These are phyloP conservation scores for Piaya cayana DNA, from an alignment of 2,113 vertebrate species.

Conservation along the genomic window DNA sequence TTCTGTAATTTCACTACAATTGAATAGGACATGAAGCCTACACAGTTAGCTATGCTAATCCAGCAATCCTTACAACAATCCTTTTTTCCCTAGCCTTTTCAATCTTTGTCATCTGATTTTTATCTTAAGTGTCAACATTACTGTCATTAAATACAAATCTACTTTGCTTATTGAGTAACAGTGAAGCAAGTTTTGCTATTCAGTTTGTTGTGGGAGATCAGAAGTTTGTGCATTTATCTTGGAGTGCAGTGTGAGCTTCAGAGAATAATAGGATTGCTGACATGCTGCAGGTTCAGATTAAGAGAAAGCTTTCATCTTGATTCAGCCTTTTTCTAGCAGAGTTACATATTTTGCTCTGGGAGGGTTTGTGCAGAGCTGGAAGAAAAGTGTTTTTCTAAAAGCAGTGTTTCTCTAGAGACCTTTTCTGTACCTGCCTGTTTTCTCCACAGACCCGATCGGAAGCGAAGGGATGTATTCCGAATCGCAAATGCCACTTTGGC, in stretches of 20 bases:
- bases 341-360: neutral
- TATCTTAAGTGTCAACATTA: neutral
- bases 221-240: neutral
- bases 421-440: neutral
- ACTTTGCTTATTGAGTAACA: neutral
- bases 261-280: neutral
- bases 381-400: neutral
- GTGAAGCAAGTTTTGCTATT: neutral
- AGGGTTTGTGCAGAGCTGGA: neutral
- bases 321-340: neutral
- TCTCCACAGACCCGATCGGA: conserved; percentile 81
- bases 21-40: neutral
- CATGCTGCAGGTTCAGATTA: neutral
- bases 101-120: neutral
- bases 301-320: neutral
- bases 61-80: neutral
- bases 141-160: neutral
- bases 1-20: neutral
- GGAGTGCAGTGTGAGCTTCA: neutral
- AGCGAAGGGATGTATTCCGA: conserved; percentile 85
- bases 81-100: neutral
- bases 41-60: neutral
- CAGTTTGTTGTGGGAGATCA: neutral
- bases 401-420: neutral
- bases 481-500: conserved; percentile 83